Evolutionary conservation across 2,113 vertebrate species (phyloP).

Genomic region (Eidolon helvum): DNA sequence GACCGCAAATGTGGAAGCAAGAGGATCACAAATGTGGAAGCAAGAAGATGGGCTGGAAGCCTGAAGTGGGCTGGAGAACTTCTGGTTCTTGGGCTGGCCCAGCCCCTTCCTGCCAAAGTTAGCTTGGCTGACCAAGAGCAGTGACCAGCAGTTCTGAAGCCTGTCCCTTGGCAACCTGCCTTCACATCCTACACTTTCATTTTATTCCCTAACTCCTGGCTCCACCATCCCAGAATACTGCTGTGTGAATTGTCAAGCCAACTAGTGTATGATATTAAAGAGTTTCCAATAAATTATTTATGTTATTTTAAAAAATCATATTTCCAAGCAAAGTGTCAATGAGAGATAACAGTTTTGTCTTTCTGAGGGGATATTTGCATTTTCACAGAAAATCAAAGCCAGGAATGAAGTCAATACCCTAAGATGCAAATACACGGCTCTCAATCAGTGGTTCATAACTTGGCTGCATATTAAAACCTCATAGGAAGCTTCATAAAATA

Average conservation of each 20-base stretch:
- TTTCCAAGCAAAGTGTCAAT: constrained; percentile 64
- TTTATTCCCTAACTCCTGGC: neutral
- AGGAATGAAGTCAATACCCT: neutral
- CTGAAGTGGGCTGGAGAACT: neutral
- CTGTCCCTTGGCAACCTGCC: neutral
- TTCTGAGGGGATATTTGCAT: constrained; percentile 47
- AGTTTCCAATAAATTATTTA: constrained; percentile 46
- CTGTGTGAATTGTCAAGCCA: neutral
- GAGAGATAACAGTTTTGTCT: constrained; percentile 55
- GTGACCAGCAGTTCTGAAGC: neutral
- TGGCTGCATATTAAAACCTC: neutral
- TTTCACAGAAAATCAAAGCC: constrained; percentile 61
- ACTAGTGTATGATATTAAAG: neutral
- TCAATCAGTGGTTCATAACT: neutral
- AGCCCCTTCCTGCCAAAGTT: neutral
- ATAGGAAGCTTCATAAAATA: neutral
- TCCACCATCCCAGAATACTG: neutral
- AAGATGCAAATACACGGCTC: neutral
- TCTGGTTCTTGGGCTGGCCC: neutral
- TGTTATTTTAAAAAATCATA: neutral
- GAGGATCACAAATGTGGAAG: neutral
- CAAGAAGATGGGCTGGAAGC: neutral
- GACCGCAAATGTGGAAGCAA: neutral
- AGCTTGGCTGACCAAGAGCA: neutral
- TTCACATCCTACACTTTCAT: neutral